Percentiles rank a stretch among this genome's conserved stretches.
Evolutionary conservation across 2,888 invertebrate species (phyloP).

Genomic region (Eurytoma adleriae): DNA sequence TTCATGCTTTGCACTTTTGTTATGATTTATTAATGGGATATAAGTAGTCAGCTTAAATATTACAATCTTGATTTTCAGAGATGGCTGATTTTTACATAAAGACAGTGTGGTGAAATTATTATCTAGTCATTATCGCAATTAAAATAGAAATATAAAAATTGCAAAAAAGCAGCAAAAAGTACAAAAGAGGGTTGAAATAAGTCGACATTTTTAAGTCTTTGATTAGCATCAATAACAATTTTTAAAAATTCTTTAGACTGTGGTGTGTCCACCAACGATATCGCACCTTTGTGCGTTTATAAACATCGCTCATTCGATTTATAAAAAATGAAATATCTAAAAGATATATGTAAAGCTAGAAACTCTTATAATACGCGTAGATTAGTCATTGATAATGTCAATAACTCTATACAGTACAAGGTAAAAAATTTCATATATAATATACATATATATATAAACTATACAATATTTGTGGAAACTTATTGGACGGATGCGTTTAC

Average conservation of each 20-base stretch:
- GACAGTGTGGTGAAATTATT: too few relatives aligned
- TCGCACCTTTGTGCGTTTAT: background rate
- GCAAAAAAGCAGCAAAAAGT: background rate
- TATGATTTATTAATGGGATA: conserved; percentile 7
- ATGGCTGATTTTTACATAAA: conserved; percentile 41
- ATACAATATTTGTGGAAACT: conserved; percentile 42
- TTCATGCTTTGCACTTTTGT: conserved; percentile 18
- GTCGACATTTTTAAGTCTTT: too few relatives aligned
- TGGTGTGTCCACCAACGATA: too few relatives aligned
- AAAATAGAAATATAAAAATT: conserved; percentile 20
- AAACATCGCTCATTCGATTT: background rate
- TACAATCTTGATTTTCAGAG: conserved; percentile 51
- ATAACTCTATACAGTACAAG: conserved; percentile 44
- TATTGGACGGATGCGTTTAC: conserved; percentile 53
- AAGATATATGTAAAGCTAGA: conserved; percentile 7
- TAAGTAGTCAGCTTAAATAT: conserved; percentile 23
- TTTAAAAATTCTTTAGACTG: too few relatives aligned
- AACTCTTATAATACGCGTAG: conserved; percentile 12
- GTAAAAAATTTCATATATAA: conserved; percentile 49
- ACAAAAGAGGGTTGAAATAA: background rate
- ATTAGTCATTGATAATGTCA: conserved; percentile 19
- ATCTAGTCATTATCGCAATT: too few relatives aligned
- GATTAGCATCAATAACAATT: too few relatives aligned
- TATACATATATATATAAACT: conserved; percentile 32
- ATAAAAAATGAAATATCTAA: conserved; percentile 16